Percentiles rank a stretch among this genome's conserved stretches.
Evolutionary conservation across 2,797 vertebrate genomes (phyloP).

Genomic region (Otus scops): DNA sequence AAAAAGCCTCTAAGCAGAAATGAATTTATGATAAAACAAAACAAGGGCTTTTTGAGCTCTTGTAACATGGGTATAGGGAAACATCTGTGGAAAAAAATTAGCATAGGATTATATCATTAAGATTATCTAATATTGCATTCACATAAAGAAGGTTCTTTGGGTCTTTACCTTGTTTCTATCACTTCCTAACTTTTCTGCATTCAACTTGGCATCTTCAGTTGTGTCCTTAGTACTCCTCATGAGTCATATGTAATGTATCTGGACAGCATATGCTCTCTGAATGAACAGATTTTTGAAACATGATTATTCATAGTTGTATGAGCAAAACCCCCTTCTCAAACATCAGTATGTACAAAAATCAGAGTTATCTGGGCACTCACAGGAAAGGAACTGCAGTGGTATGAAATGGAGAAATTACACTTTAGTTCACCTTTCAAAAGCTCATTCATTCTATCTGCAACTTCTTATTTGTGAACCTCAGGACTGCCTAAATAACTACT

Average conservation of each 20-base stretch:
- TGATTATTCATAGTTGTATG: neutral
- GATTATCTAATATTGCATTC: neutral
- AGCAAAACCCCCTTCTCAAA: neutral
- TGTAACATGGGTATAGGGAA: neutral
- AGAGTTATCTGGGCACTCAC: neutral
- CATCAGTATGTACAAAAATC: neutral
- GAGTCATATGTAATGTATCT: neutral
- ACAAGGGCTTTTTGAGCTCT: neutral
- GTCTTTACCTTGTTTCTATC: neutral
- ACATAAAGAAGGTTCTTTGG: neutral
- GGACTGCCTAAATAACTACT: neutral
- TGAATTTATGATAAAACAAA: neutral
- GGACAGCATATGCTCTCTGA: neutral
- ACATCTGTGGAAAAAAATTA: neutral
- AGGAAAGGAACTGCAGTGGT: neutral
- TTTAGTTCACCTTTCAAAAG: neutral
- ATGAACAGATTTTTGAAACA: conserved; percentile 23
- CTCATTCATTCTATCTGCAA: neutral
- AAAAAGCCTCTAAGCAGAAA: neutral
- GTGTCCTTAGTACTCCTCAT: neutral
- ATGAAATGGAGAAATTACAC: neutral
- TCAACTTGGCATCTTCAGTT: neutral
- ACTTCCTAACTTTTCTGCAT: neutral
- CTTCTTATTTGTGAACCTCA: neutral
- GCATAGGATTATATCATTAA: neutral